Base-by-base conservation (phyloP, 2,888 invertebrate species). In the Drosophila monieri region DNA sequence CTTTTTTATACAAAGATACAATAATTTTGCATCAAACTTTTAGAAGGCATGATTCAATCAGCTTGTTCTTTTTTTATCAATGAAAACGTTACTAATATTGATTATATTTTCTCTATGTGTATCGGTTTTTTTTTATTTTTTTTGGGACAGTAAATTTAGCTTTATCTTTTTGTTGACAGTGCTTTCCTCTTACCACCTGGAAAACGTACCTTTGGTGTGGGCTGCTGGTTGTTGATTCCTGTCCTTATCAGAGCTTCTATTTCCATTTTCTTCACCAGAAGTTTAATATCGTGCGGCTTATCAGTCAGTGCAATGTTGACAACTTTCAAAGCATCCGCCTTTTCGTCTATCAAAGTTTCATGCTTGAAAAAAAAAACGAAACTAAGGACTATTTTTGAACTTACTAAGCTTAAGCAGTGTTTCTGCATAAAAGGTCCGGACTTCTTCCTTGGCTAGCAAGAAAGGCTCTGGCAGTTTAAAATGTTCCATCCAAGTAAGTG, bases 391-490 rank as follows among this genome's bases (percentile, higher is more conserved):
- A 10, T 27, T 21, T n/a, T 14, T 10, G 1, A 10, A 78, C 81
- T 84, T 49, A 91, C 91, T 80, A 69, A 88, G 67, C 39, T 80
- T 73, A 8, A 86, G 43, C n/a, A 89, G 70, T 2, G 76, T 47
- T 51, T 89, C 85, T 0, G 90, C 89, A 49, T 90, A 89, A 1
- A 88, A 52, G 25, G 74, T 80, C 8, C 76, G 59, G 6, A 89
- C 59, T 18, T 84, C 65, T 1, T 15, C n/a, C 0, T n/a, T 59
- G 23, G 73, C 48, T 4, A 80, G 12, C 0, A 49, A 59, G 23
- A 85, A 54, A 5, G 55, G 62, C 1, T 55, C 27, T 1, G 61
- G 60, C 30, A 55, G 27, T 1, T 53, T 27, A 1, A 49, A 12
- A 0, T 54, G 47, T 0, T 66, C 56, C 10, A 78, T 64, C 15